Conservation (phyloP, 2,113 vertebrate genomes). For the Platichthys stellatus region DNA sequence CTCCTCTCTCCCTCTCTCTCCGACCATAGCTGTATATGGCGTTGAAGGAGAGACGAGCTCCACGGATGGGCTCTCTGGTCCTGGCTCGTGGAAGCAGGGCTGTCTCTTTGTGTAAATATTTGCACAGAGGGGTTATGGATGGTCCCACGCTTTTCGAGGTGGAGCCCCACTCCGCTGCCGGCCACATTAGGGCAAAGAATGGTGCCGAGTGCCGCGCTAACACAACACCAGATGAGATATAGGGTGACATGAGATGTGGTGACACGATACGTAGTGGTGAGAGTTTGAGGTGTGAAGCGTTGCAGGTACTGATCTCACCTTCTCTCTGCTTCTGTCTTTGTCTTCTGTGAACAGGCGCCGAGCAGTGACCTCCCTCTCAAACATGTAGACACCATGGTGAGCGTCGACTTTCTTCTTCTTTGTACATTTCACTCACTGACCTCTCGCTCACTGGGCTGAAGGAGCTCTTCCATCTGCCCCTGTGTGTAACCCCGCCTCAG, state of each 20-base stretch:
- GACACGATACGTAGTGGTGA: neutral
- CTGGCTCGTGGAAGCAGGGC: slow-evolving; percentile 66
- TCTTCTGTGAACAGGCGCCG: slow-evolving; percentile 75
- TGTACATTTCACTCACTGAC: neutral
- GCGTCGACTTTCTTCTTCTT: slow-evolving; percentile 49
- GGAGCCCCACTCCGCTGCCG: slow-evolving; percentile 51
- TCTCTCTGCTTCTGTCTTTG: slow-evolving; percentile 54
- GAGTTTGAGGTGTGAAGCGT: neutral
- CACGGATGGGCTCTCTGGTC: slow-evolving; percentile 50
- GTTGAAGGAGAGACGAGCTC: slow-evolving; percentile 37
- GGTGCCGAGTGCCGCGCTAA: slow-evolving; percentile 33
- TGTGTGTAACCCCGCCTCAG: no score
- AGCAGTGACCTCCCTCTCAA: slow-evolving; percentile 83
- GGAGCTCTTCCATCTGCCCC: neutral
- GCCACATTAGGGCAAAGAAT: slow-evolving; percentile 77
- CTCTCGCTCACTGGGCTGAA: neutral
- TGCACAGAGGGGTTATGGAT: slow-evolving; percentile 67
- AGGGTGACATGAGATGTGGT: neutral
- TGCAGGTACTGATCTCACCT: slow-evolving; percentile 23
- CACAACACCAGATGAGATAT: neutral
- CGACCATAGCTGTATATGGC: slow-evolving; percentile 74
- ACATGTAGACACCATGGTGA: slow-evolving; percentile 87
- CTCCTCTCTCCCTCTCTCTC: slow-evolving; percentile 29
- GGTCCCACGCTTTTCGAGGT: slow-evolving; percentile 65
- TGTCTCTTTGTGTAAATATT: slow-evolving; percentile 79